phyloP scores from a whole-genome alignment of 2,113 vertebrate species.

The Irena cyanogastra region DNA sequence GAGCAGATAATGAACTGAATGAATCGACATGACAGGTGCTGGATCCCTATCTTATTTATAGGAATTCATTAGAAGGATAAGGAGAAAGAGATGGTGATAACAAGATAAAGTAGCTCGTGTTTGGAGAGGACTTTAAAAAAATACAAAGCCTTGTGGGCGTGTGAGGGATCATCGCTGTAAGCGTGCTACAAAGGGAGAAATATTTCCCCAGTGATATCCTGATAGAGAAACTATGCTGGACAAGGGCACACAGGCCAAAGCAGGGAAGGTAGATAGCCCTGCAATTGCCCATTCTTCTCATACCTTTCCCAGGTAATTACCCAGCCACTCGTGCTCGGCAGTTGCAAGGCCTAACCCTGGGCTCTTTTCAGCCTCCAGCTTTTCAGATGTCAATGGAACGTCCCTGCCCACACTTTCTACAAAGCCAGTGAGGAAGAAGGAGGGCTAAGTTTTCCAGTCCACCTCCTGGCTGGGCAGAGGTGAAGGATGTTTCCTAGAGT shows the following conservation, averaged over 20 bases:
- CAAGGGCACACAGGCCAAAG: fast-evolving
- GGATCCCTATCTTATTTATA: constrained; percentile 50
- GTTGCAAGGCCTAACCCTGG: background rate
- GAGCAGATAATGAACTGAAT: constrained; percentile 27
- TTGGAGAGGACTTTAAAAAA: background rate
- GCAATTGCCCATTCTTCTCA: background rate
- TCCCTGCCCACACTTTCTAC: background rate
- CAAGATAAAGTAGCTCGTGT: background rate
- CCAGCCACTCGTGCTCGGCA: background rate
- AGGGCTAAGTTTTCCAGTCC: background rate
- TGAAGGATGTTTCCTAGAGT: background rate
- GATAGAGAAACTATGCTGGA: background rate
- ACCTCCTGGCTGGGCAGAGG: background rate
- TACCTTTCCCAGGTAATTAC: background rate
- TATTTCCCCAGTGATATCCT: background rate
- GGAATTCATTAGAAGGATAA: constrained; percentile 53
- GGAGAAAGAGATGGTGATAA: background rate
- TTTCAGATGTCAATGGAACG: background rate
- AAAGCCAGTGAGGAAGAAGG: background rate
- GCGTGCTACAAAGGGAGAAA: background rate
- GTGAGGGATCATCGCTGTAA: background rate
- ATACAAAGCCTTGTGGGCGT: background rate
- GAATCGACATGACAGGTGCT: background rate
- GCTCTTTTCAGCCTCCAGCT: background rate
- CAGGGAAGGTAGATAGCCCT: background rate